A percentile compares a stretch with the other conserved stretches of the same genome.
Conservation (phyloP, 2,888 invertebrate genomes). For the Meghimatium bilineatum region DNA sequence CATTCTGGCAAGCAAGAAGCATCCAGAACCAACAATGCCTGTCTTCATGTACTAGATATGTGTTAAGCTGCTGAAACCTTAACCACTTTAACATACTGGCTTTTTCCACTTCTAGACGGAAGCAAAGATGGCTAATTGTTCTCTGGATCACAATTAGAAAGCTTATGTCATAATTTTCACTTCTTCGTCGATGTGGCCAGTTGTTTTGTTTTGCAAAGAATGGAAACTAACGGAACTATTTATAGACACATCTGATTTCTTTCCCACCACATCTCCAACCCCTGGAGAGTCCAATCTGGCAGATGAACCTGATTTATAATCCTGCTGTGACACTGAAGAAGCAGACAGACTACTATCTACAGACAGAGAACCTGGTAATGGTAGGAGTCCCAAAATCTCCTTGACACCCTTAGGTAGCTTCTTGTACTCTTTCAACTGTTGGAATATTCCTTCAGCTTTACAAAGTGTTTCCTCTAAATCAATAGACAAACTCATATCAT, state of each 20-base stretch:
- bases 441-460: conserved; percentile 93
- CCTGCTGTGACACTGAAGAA: not conserved
- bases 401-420: conserved; percentile 69
- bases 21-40: no score
- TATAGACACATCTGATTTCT: not conserved
- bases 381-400: conserved; percentile 70
- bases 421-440: conserved; percentile 83
- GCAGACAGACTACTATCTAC: conserved; percentile 22
- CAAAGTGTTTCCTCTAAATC: conserved; percentile 89
- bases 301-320: not conserved
- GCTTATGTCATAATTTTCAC: conserved; percentile 27
- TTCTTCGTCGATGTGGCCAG: not conserved
- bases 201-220: not conserved
- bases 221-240: not conserved
- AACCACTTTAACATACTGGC: no score
- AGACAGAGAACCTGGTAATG: conserved; percentile 53
- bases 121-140: not conserved
- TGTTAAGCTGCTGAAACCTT: no score
- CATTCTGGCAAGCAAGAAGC: no score
- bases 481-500: conserved; percentile 92
- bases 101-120: no score
- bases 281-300: not conserved
- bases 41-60: no score
- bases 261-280: not conserved
- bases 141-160: not conserved